These are phyloP conservation scores for Pollenia labialis DNA, from an alignment of 2,888 invertebrate genomes.

Conservation along the genomic window DNA sequence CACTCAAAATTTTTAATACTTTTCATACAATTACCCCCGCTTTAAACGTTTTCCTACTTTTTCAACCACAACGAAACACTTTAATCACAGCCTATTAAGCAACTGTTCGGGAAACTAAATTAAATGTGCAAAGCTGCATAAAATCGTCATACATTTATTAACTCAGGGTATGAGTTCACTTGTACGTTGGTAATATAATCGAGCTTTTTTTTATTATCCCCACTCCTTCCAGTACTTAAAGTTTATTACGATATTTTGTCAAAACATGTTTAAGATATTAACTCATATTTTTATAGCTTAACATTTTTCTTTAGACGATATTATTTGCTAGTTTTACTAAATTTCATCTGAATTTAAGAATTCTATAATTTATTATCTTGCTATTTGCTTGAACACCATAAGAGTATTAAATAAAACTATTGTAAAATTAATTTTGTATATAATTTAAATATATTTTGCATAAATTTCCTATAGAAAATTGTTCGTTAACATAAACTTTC, in stretches of 20 bases:
- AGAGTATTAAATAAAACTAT: background rate
- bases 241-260: constrained; percentile 47
- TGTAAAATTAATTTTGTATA: too few species aligned
- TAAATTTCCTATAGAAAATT: too few species aligned
- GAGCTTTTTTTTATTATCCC: constrained; percentile 24
- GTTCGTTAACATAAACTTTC: too few species aligned
- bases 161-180: background rate
- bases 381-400: background rate
- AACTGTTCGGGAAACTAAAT: background rate
- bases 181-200: background rate
- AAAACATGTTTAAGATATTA: constrained; percentile 55
- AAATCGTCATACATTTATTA: constrained; percentile 11
- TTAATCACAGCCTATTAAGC: background rate
- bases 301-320: background rate
- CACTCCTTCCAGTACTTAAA: constrained; percentile 21
- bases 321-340: background rate
- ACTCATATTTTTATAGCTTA: constrained; percentile 53
- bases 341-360: background rate
- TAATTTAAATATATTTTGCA: too few species aligned
- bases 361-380: background rate
- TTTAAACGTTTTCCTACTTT: too few species aligned
- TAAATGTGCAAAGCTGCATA: constrained; percentile 12
- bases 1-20: too few species aligned
- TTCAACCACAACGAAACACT: background rate
- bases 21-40: too few species aligned